Evolutionary conservation across 2,113 vertebrate species (phyloP).

Genomic region (Rhinichthys klamathensis): DNA sequence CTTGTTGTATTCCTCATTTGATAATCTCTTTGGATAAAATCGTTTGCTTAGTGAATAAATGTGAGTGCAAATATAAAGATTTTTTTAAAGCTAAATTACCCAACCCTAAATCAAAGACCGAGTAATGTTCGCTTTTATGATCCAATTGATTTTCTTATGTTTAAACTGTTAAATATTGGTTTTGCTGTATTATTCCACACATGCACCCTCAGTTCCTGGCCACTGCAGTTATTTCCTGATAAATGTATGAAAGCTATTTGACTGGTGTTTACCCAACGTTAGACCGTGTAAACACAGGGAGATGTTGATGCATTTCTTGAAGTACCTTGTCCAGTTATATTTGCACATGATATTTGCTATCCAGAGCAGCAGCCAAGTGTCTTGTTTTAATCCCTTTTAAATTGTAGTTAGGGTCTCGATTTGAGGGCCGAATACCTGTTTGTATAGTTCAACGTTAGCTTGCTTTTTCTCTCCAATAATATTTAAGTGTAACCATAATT

Average conservation of each 20-base stretch:
- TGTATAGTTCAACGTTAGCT: not conserved
- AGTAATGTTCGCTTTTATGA: not conserved
- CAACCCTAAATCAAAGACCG: not conserved
- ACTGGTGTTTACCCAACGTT: not conserved
- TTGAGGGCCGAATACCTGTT: not conserved
- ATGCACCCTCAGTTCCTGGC: not conserved
- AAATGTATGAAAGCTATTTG: slow-evolving; percentile 26
- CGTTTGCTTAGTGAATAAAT: too few species aligned
- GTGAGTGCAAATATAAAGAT: too few species aligned
- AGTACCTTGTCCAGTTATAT: not conserved
- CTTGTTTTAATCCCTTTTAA: not conserved
- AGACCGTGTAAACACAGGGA: not conserved
- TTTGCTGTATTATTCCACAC: not conserved
- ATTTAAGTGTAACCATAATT: not conserved
- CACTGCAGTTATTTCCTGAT: not conserved
- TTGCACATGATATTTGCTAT: not conserved
- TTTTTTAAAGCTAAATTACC: not conserved
- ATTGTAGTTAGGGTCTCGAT: not conserved
- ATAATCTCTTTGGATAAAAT: too few species aligned
- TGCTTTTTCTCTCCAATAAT: not conserved
- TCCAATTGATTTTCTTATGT: not conserved
- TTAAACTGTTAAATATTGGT: not conserved
- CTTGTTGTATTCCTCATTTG: too few species aligned
- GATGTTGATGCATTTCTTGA: slow-evolving; percentile 19
- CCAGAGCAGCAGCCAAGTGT: not conserved